Conservation (phyloP, 2,113 vertebrate species). For the Caracal caracal region DNA sequence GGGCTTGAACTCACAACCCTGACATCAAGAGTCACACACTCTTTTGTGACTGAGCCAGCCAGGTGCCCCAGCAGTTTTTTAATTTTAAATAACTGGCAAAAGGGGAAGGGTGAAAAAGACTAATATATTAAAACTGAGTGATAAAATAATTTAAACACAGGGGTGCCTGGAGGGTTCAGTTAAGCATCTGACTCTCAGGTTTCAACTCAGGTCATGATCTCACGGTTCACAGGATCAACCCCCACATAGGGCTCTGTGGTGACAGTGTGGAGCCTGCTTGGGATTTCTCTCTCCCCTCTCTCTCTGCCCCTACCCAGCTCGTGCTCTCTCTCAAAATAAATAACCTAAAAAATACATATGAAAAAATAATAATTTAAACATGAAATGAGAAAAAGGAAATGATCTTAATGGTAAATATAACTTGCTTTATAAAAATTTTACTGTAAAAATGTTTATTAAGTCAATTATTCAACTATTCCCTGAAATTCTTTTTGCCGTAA, state of each 20-base stretch:
- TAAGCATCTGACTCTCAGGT: no score
- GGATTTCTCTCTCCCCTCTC: no score
- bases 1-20: not conserved
- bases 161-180: no score
- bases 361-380: not conserved
- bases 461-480: not conserved
- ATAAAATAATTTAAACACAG: not conserved
- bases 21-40: not conserved
- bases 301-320: no score
- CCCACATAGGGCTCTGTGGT: no score
- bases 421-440: conserved; percentile 3
- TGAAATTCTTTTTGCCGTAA: not conserved
- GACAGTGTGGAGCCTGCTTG: no score
- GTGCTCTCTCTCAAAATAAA: no score
- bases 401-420: not conserved
- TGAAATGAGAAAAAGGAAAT: not conserved
- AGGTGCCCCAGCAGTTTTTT: not conserved
- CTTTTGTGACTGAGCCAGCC: not conserved
- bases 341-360: no score
- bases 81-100: not conserved
- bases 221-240: no score
- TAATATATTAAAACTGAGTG: not conserved
- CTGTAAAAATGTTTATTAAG: not conserved
- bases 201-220: no score
- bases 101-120: not conserved